Evolutionary conservation across 2,113 vertebrate species (phyloP), one percentile per base, ranked within the genome.

Genomic region (Bujurquina vittata): DNA sequence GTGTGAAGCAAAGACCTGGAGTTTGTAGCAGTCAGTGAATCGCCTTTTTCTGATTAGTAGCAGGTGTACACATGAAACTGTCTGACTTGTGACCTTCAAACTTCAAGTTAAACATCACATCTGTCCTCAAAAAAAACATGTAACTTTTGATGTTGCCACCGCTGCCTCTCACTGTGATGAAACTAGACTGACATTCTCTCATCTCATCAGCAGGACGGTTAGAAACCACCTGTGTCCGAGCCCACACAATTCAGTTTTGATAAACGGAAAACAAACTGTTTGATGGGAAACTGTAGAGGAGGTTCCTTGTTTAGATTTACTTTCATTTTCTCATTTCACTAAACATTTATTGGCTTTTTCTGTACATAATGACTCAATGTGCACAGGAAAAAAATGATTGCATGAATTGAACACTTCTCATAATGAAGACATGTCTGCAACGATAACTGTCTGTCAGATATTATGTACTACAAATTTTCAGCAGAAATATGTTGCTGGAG

Each of bases 211-310:
- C 75, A 12, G 26, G 40, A 58, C 59, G 8, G 80, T 84, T 85
- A 49, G 26, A 74, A 26, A 23, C 63, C 72, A 77, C 46, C 35
- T 74, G 79, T 76, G 77, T 84, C 84, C 72, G 3, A 79, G 11
- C 79, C 79, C 75, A 77, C 89, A 59, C 82, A n/a, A 29, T 67
- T 55, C 54, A 26, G 43, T 23, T 75, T 22, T 75, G 77, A 77
- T 75, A 3, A 58, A 80, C 43, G 67, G 67, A 80, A 73, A 73
- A 57, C 43, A 52, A 77, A 57, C 20, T 7, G 63, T 65, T 55
- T 67, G 40, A 37, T 26, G 10, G 52, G 59, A 33, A 75, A 52
- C 59, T 67, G 26, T 54, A 55, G 60, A 37, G 23, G 78, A 69
- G 58, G 49, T 61, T 63, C 74, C 40, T 59, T 6, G 1, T 40